Evolutionary conservation across 2,888 invertebrate species (phyloP).

Genomic region (Acrocera orbiculus): DNA sequence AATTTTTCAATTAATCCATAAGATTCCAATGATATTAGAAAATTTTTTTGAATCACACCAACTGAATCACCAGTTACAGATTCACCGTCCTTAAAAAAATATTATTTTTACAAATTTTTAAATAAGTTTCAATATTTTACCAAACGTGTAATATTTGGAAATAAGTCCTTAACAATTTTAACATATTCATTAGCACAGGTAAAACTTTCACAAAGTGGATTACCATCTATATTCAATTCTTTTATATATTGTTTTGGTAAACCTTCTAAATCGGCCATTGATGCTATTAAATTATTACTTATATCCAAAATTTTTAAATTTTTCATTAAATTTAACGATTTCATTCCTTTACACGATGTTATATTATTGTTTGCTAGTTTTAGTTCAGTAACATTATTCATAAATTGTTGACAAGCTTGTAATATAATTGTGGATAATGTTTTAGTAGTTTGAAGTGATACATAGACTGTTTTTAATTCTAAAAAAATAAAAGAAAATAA

Average conservation of each 20-base stretch:
- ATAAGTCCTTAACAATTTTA: constrained; percentile 7
- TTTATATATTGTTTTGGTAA: constrained; percentile 8
- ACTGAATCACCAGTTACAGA: constrained; percentile 1
- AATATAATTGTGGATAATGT: constrained; percentile 6
- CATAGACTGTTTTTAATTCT: too few species aligned
- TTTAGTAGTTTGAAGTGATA: constrained; percentile 4
- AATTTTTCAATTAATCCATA: constrained; percentile 13
- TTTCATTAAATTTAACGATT: constrained; percentile 8
- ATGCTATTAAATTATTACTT: constrained; percentile 10
- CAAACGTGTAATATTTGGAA: constrained; percentile 9
- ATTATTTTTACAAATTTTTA: background rate
- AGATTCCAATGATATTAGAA: constrained; percentile 9
- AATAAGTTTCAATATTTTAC: constrained; percentile 2
- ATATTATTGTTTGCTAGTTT: constrained; percentile 9
- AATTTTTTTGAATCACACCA: constrained; percentile 8
- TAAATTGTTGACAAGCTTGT: constrained; percentile 6
- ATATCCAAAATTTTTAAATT: constrained; percentile 11
- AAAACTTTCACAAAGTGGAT: constrained; percentile 12
- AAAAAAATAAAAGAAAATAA: too few species aligned
- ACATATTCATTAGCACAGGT: constrained; percentile 6
- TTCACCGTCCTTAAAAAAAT: constrained; percentile 7
- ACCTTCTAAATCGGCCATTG: constrained; percentile 6
- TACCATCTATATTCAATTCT: constrained; percentile 10
- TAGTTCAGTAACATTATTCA: constrained; percentile 8
- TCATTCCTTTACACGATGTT: constrained; percentile 8